Evolutionary conservation across 2,797 vertebrate genomes (phyloP).

Genomic region (Tinamus major): DNA sequence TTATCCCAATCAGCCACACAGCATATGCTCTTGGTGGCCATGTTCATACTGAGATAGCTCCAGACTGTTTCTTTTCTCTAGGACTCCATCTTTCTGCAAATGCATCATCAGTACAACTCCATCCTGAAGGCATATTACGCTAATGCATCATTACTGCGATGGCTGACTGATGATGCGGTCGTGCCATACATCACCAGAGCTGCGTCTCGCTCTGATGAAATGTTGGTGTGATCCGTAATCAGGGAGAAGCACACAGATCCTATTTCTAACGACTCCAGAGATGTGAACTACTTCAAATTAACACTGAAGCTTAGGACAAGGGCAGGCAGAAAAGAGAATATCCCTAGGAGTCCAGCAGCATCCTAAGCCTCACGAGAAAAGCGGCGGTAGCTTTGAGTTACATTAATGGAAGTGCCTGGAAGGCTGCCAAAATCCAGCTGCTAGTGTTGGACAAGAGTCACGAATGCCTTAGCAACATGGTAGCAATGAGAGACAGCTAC

Average conservation of each 20-base stretch:
- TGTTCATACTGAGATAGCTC: slow-evolving; percentile 52
- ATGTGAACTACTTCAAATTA: slow-evolving; percentile 45
- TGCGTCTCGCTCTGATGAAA: slow-evolving; percentile 27
- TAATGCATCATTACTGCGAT: slow-evolving; percentile 75
- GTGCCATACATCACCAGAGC: slow-evolving; percentile 69
- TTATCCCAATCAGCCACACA: slow-evolving; percentile 38
- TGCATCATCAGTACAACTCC: slow-evolving; percentile 70
- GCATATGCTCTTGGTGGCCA: not conserved
- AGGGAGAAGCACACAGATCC: slow-evolving; percentile 38
- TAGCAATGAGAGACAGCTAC: slow-evolving; percentile 19
- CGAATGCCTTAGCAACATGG: not conserved
- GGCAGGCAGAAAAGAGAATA: not conserved
- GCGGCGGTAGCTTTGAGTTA: not conserved
- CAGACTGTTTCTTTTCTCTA: slow-evolving; percentile 62
- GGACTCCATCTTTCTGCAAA: slow-evolving; percentile 66
- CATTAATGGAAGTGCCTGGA: slow-evolving; percentile 62
- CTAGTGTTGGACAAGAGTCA: slow-evolving; percentile 41
- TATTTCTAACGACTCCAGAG: not conserved
- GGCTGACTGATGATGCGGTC: slow-evolving; percentile 65
- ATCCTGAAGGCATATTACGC: slow-evolving; percentile 73
- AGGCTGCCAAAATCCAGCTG: slow-evolving; percentile 60
- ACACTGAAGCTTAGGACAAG: slow-evolving; percentile 35
- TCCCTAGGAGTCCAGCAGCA: not conserved
- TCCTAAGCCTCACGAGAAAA: slow-evolving; percentile 54
- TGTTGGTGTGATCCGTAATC: slow-evolving; percentile 61